phyloP scores from a whole-genome alignment of 2,113 vertebrate species.

The Dermatemys mawii region DNA sequence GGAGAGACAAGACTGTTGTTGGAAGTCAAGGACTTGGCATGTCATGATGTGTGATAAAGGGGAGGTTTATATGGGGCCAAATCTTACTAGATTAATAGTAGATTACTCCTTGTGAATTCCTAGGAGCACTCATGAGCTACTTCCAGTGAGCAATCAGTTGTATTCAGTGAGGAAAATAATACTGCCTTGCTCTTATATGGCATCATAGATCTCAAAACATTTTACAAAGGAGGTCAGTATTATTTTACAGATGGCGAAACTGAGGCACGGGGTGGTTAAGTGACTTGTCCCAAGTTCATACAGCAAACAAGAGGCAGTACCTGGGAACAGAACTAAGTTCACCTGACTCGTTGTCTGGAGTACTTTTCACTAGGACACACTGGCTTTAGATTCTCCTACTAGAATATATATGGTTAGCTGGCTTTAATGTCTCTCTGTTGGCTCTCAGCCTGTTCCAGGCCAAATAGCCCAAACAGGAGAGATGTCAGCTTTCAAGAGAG shows the following conservation, averaged over 20 bases:
- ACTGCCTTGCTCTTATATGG: not conserved
- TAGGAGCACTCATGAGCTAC: not conserved
- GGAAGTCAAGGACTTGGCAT: not conserved
- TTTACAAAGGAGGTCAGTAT: rapidly evolving
- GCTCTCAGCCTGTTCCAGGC: not conserved
- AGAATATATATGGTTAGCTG: not conserved
- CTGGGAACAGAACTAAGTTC: not conserved
- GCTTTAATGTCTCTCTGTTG: not conserved
- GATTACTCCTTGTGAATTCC: not conserved
- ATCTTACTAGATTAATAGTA: not conserved
- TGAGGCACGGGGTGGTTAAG: not conserved
- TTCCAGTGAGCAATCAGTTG: not conserved
- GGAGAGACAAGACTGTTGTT: not conserved
- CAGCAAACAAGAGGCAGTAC: not conserved
- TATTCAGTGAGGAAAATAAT: not conserved
- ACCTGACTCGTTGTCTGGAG: not conserved
- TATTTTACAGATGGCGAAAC: rapidly evolving
- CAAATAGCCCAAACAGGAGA: not conserved
- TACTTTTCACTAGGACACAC: not conserved
- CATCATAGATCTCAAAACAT: not conserved
- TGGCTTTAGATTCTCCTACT: not conserved
- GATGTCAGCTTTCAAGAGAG: not conserved
- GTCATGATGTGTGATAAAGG: not conserved
- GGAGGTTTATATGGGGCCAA: not conserved
- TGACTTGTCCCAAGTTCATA: not conserved